A percentile compares a stretch with the other conserved stretches of the same genome.
These are phyloP conservation scores for Orthonevra nobilis DNA, from an alignment of 2,888 invertebrate genomes.

Conservation along the genomic window DNA sequence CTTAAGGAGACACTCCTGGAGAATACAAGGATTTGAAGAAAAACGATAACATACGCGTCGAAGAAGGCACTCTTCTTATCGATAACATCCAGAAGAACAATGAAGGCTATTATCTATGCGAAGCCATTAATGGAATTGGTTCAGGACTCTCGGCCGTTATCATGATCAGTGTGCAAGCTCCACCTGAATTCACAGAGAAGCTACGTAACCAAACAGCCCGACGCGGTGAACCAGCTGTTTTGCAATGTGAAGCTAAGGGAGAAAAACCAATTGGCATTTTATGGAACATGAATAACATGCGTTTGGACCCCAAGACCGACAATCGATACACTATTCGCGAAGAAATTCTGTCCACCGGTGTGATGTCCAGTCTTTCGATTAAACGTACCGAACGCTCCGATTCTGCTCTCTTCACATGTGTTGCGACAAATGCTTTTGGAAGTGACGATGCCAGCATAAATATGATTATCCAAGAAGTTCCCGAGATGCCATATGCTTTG, in stretches of 20 bases:
- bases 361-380: constrained; percentile 93
- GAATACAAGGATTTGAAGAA: constrained; percentile 96
- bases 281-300: constrained; percentile 97
- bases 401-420: constrained; percentile 94
- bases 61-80: constrained; percentile 95
- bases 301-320: constrained; percentile 93
- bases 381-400: constrained; percentile 93
- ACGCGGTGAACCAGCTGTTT: constrained; percentile 93
- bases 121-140: constrained; percentile 97
- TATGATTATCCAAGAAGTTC: constrained; percentile 93
- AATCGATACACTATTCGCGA: constrained; percentile 91
- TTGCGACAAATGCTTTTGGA: constrained; percentile 95
- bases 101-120: constrained; percentile 96
- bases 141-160: constrained; percentile 97
- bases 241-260: constrained; percentile 95
- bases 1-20: constrained; percentile 91
- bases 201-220: constrained; percentile 94
- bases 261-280: constrained; percentile 96
- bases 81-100: constrained; percentile 95
- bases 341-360: constrained; percentile 92
- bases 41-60: constrained; percentile 94
- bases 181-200: constrained; percentile 96
- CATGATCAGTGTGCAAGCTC: constrained; percentile 96
- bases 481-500: constrained; percentile 92
- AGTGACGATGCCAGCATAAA: constrained; percentile 97